Base-by-base conservation (phyloP, 2,113 vertebrate species). In the Lycocorax pyrrhopterus region DNA sequence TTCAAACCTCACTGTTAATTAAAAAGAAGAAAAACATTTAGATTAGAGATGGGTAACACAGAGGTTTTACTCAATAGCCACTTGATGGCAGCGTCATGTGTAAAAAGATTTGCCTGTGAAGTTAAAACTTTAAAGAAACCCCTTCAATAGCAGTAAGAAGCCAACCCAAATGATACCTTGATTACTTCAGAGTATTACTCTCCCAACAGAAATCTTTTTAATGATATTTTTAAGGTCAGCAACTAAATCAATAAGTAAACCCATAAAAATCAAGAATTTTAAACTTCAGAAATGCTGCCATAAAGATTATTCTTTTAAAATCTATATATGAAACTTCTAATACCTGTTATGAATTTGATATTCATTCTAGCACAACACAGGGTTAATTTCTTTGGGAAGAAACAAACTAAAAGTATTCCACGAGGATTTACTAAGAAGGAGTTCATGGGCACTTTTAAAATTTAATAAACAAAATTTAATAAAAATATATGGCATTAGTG, bases 61-160 rank as follows among this genome's bases (percentile, higher is more conserved):
- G 68, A 81, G 81, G 59, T 84, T 96, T 90, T 89, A 60, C 58
- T 91, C 53, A 89, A 56, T 49, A 94, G 89, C 78, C 89, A 94
- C 91, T 96, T 94, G 86, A 93, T 96, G 94, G 81, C 94, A 96
- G 84, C 1, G 46, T 91, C 89, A 87, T 75, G 84, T 95, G 76
- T 58, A 53, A 87, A 92, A 94, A 82, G 12, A 58, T 84, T 49
- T 64, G 32, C 49, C 41, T 49, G 25, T 27, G 29, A 72, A 82
- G 46, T 51, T 43, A 82, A 73, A 92, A 84, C 22, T 72, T 83
- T 14, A 11, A 53, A 81, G 76, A 82, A 78, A 94, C 0, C 1
- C 5, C 9, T n/a, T n/a, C 22, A 32, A 26, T 7, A 87, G 43
- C 5, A 32, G 29, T 27, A 51, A 82, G 52, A 91, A 89, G 13